phyloP scores from a whole-genome alignment of 2,113 vertebrate species.

The Heterotis niloticus region DNA sequence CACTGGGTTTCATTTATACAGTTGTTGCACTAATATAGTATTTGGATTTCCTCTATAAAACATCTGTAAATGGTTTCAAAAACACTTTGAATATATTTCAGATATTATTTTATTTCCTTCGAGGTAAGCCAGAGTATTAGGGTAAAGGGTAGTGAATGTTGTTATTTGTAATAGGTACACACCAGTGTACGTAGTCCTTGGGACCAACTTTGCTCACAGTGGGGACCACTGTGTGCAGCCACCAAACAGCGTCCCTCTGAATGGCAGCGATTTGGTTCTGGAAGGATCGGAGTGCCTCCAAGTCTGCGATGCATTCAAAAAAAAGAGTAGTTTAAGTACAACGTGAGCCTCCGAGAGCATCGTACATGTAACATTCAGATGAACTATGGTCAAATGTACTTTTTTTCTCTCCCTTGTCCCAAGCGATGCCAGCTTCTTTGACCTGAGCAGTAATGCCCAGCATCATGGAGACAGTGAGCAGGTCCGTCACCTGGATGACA shows the following conservation, averaged over 20 bases:
- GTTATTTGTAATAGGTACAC: slow-evolving; percentile 24
- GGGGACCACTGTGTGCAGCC: slow-evolving; percentile 92
- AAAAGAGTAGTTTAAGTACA: neutral
- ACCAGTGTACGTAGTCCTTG: slow-evolving; percentile 98
- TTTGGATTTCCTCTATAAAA: neutral
- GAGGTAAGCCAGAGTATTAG: no score
- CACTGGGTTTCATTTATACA: neutral
- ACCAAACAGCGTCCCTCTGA: slow-evolving; percentile 95
- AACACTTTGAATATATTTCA: neutral
- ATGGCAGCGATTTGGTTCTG: slow-evolving; percentile 96
- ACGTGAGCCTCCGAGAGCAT: neutral
- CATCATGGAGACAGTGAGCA: slow-evolving; percentile 97
- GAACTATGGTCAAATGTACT: slow-evolving; percentile 60
- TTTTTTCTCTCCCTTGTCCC: slow-evolving; percentile 99
- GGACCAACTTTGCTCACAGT: slow-evolving; percentile 89
- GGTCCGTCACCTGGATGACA: slow-evolving; percentile 91
- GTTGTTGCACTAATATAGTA: neutral
- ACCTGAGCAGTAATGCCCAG: slow-evolving; percentile 95
- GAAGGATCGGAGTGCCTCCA: slow-evolving; percentile 87
- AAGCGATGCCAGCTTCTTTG: slow-evolving; percentile 92
- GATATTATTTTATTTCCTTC: no score
- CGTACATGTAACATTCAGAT: no score
- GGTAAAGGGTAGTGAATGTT: neutral
- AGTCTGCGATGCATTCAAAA: slow-evolving; percentile 63
- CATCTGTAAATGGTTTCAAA: no score